Evolutionary conservation across 2,888 invertebrate genomes (phyloP).

Genomic region (Tridacna crocea): DNA sequence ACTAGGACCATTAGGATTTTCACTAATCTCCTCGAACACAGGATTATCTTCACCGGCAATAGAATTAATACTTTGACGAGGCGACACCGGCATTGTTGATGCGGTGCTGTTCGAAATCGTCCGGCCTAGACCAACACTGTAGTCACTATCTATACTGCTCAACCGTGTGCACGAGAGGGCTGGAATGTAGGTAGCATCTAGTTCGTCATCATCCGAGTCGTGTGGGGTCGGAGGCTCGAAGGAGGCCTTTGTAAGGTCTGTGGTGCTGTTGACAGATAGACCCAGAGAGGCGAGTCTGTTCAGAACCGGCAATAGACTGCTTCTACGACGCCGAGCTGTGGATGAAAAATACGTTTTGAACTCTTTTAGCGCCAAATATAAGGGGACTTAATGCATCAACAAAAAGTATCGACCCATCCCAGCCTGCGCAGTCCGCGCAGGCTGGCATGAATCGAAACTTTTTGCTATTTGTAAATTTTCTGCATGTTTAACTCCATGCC

Average conservation of each 20-base stretch:
- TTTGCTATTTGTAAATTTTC: no score
- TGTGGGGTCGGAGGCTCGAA: conserved; percentile 59
- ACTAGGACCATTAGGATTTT: conserved; percentile 42
- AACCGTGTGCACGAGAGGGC: conserved; percentile 50
- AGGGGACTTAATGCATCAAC: no score
- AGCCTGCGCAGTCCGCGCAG: no score
- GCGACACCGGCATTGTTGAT: conserved; percentile 53
- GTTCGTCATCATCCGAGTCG: conserved; percentile 56
- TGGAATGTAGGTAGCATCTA: conserved; percentile 46
- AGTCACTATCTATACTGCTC: conserved; percentile 51
- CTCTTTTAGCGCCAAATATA: no score
- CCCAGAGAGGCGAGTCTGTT: conserved; percentile 76
- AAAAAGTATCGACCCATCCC: no score
- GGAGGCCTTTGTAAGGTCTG: conserved; percentile 71
- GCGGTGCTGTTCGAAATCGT: conserved; percentile 58
- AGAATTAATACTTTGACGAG: conserved; percentile 52
- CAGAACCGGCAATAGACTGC: conserved; percentile 77
- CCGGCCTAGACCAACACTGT: conserved; percentile 53
- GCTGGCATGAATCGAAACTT: no score
- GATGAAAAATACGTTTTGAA: not conserved
- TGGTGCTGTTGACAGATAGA: conserved; percentile 72
- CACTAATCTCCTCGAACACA: conserved; percentile 53
- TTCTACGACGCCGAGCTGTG: conserved; percentile 69
- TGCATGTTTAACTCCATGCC: no score
- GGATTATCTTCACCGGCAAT: conserved; percentile 51